Evolutionary conservation across 2,113 vertebrate genomes (phyloP).

Genomic region (Lepus americanus): DNA sequence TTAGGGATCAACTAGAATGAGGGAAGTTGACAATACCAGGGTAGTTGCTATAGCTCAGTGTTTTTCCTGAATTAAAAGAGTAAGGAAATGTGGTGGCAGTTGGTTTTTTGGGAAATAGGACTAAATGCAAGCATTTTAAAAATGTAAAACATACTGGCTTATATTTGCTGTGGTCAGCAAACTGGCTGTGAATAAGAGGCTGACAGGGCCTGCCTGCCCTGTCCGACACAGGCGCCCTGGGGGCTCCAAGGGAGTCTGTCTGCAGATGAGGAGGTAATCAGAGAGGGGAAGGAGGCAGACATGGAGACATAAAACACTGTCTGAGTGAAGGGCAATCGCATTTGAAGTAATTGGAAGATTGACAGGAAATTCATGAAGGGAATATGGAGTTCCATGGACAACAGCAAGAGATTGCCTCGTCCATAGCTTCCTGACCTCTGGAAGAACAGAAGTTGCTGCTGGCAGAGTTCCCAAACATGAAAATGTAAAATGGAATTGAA

Average conservation of each 20-base stretch:
- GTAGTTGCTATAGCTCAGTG: background rate
- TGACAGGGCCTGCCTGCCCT: background rate
- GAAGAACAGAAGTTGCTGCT: conserved; percentile 66
- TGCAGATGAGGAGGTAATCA: background rate
- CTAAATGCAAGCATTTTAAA: background rate
- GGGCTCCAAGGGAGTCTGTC: background rate
- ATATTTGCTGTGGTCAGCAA: background rate
- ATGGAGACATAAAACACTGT: conserved; percentile 62
- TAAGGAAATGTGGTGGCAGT: background rate
- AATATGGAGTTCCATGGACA: conserved; percentile 72
- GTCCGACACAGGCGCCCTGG: background rate
- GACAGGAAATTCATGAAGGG: conserved; percentile 79
- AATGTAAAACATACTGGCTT: background rate
- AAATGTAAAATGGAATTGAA: conserved; percentile 78
- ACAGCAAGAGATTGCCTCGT: conserved; percentile 53
- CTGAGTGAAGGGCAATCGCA: conserved; percentile 69
- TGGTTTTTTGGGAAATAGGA: background rate
- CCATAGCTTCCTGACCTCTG: conserved; percentile 73
- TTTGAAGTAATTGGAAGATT: conserved; percentile 76
- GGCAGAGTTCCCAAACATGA: conserved; percentile 74
- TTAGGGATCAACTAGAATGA: background rate
- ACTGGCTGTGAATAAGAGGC: background rate
- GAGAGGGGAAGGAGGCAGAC: conserved; percentile 54
- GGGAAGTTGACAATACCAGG: background rate
- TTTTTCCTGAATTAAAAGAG: background rate